Percentiles rank a stretch among this genome's conserved stretches.
These are phyloP conservation scores for Struthidea cinerea DNA, from an alignment of 2,113 vertebrate genomes.

Conservation along the genomic window DNA sequence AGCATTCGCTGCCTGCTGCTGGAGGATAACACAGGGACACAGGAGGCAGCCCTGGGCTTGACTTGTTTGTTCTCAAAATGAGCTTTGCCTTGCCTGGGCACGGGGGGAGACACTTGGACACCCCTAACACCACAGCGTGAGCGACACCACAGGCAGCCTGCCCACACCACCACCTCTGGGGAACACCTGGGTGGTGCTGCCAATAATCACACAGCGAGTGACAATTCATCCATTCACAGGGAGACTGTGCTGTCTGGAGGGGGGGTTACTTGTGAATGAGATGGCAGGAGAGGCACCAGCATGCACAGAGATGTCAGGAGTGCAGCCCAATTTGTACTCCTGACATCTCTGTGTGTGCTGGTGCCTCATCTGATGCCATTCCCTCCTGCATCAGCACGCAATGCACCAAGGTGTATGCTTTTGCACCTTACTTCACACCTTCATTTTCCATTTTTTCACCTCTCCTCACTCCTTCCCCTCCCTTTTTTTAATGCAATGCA, in stretches of 20 bases:
- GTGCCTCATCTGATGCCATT: background rate
- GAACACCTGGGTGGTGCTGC: background rate
- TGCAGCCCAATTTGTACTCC: background rate
- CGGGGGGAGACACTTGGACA: fast-evolving
- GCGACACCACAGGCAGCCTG: background rate
- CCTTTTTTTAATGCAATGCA: background rate
- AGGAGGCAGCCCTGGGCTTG: fast-evolving
- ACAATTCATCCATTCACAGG: background rate
- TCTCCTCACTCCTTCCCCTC: background rate
- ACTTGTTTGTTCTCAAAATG: background rate
- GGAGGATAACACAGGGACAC: background rate
- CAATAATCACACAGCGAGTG: background rate
- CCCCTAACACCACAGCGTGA: background rate
- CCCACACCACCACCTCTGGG: background rate
- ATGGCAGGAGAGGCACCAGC: background rate
- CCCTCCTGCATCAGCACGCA: fast-evolving
- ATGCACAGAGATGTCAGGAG: background rate
- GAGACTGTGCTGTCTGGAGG: fast-evolving
- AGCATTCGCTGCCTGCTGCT: background rate
- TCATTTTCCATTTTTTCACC: background rate
- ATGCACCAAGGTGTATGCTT: background rate
- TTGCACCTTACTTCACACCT: background rate
- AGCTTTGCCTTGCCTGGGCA: background rate
- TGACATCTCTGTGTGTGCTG: fast-evolving
- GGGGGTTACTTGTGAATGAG: background rate